Evolutionary conservation across 1,140 invertebrate species (phyloP), one percentile per base, ranked within the genome.

Genomic region (Polypedilum vanderplanki): DNA sequence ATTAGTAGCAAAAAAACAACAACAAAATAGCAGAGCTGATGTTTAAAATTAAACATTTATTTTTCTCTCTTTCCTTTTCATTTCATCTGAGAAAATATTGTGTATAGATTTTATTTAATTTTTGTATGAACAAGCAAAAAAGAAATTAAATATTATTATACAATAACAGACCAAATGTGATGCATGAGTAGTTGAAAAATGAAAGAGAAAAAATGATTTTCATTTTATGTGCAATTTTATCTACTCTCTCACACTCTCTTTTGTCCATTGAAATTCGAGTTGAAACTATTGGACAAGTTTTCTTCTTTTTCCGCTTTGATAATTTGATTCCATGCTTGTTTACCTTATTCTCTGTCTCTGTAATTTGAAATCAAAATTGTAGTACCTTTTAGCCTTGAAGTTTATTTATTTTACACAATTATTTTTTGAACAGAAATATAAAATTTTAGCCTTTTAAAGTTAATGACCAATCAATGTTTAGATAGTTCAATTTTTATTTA

Each of bases 11-110:
- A 33, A 33, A 33, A 33, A 33, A 33, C 1, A 33, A 33, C 24
- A 57, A 57, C 46, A 57, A 57, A 8, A 57, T 10, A n/a, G 12
- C 46, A 12, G 65, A 70, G 65, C 65, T 70, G 65, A 70, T 70
- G 65, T 70, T 70, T 70, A 70, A 70, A 70, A 70, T 70, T 70
- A 70, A 70, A 57, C 46, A 57, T 57, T 57, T 57, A n/a, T 57
- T 57, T 57, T 57, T n/a, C n/a, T 57, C 12, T n/a, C 46, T 57
- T 57, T 57, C 46, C 65, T 70, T 33, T 20, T 70, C 65, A 10
- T 22, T 18, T 33, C 24, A 70, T 8, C 12, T 18, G 65, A 22
- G 65, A 70, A 70, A 70, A 70, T 18, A 70, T 18, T 18, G 18
- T 20, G 8, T 70, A 70, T 57, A 57, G 12, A 57, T n/a, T 57